Conservation (phyloP, 2,888 invertebrate genomes). For the Tortrix viridana region DNA sequence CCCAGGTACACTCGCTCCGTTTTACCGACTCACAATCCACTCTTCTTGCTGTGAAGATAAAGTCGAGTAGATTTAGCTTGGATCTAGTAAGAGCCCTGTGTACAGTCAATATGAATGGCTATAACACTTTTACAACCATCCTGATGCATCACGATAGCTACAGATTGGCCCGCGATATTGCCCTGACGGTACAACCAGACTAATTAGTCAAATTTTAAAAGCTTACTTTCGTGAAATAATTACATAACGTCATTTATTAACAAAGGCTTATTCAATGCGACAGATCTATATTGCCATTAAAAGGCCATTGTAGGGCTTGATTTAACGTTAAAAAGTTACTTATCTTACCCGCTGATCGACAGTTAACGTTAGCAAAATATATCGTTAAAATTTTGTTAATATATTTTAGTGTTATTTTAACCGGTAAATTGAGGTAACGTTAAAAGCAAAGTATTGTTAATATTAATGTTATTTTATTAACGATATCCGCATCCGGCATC, state of each 20-base stretch:
- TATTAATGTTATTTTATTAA: too few relatives aligned
- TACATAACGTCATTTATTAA: background rate
- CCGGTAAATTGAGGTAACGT: too few relatives aligned
- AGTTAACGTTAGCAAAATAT: too few relatives aligned
- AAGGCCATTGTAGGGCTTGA: background rate
- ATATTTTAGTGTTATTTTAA: too few relatives aligned
- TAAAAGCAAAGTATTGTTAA: too few relatives aligned
- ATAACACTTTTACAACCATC: conserved; percentile 55
- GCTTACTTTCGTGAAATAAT: conserved; percentile 7
- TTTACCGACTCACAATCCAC: conserved; percentile 13
- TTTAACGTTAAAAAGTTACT: too few relatives aligned
- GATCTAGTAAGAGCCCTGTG: conserved; percentile 44
- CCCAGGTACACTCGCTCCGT: conserved; percentile 11
- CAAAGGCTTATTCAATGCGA: background rate
- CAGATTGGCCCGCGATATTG: conserved; percentile 46
- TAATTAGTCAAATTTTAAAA: conserved; percentile 56
- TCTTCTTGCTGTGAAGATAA: conserved; percentile 13
- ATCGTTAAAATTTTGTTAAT: too few relatives aligned
- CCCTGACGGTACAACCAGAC: conserved; percentile 51
- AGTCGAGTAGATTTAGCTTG: conserved; percentile 2
- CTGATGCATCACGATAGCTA: conserved; percentile 54
- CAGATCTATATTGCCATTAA: background rate
- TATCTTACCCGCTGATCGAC: too few relatives aligned
- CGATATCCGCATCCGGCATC: too few relatives aligned
- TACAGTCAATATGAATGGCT: conserved; percentile 51